Base-by-base conservation (phyloP, 2,888 invertebrate species). In the Ptychoptera albimana region DNA sequence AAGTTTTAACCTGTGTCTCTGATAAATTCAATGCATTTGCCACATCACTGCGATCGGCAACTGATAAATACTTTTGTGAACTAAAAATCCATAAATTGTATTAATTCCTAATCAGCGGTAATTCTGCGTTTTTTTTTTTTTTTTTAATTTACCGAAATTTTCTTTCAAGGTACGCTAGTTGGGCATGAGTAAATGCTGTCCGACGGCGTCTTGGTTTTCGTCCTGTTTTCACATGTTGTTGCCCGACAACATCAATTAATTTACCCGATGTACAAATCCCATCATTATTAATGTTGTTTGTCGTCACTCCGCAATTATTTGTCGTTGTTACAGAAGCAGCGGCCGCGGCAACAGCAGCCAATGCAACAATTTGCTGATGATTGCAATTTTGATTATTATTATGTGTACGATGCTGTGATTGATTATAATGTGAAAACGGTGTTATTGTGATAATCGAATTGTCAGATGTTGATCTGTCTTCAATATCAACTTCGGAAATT, bases 1-100 rank as follows among this genome's bases (percentile, higher is more conserved):
- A 93, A 2, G 93, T 93, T 68, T 93, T 93, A 43, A 93, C 91
- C 60, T 93, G 93, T 0, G 92, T 93, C 67, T 93, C 93, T 32
- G 88, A 85, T 23, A 93, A 70, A 56, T 82, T 86, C 16, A 93
- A 71, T 0, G 87, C 81, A 56, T 91, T 89, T 0, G 93, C 92
- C 0, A 93, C 91, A 60, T 91, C 89, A 45, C 89, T 88, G 35
- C 93, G 71, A 60, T 93, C 93, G 1, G 91, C 89, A 8, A 93
- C 92, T 48, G 88, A 89, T 48, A 93, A 68, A 67, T 93, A 93
- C 66, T 93, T 93, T 66, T 92, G 92, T 55, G 88, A 86, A 8
- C 91, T 29, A n/a, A 7, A 7, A 74, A 37, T 37, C 3, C 3
- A 37, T 9, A 36, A 36, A 36, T 9, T 12, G 7, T 7, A 36